Evolutionary conservation across 2,113 vertebrate genomes (phyloP).

Genomic region (Tetraodon nigroviridis): DNA sequence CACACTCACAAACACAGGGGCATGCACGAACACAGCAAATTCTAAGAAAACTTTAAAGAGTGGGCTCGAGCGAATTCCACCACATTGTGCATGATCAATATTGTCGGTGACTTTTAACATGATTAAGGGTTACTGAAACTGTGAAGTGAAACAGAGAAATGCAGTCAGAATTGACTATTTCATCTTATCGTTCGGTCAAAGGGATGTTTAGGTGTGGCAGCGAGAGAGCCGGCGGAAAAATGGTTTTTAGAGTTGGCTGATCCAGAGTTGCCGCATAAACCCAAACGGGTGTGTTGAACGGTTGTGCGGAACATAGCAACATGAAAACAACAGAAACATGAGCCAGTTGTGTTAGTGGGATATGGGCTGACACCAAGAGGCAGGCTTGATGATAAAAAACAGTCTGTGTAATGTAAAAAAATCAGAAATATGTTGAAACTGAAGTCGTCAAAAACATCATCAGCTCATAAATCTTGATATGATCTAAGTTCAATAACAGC

Average conservation of each 20-base stretch:
- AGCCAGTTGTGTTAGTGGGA: neutral
- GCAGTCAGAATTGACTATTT: neutral
- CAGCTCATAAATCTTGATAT: too few species aligned
- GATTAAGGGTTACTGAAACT: too few species aligned
- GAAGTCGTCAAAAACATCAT: too few species aligned
- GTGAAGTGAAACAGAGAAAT: neutral
- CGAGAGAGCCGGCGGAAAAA: constrained; percentile 19
- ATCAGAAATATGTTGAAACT: neutral
- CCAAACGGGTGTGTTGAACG: constrained; percentile 20
- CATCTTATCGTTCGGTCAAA: neutral
- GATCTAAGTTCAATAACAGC: too few species aligned
- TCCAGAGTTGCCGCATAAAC: constrained; percentile 32
- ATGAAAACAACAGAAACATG: neutral
- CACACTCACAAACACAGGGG: too few species aligned
- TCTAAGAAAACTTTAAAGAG: too few species aligned
- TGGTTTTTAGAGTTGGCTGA: constrained; percentile 3
- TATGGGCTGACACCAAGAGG: neutral
- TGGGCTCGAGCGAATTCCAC: too few species aligned
- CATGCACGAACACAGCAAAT: too few species aligned
- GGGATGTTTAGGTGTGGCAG: neutral
- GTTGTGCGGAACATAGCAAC: constrained; percentile 18
- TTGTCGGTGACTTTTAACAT: too few species aligned
- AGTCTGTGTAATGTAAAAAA: neutral
- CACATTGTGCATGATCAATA: too few species aligned
- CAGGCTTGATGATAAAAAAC: neutral